Percentiles rank a stretch among this genome's conserved stretches.
Conservation (phyloP, 2,113 vertebrate genomes). For the Hydrochoerus hydrochaeris region DNA sequence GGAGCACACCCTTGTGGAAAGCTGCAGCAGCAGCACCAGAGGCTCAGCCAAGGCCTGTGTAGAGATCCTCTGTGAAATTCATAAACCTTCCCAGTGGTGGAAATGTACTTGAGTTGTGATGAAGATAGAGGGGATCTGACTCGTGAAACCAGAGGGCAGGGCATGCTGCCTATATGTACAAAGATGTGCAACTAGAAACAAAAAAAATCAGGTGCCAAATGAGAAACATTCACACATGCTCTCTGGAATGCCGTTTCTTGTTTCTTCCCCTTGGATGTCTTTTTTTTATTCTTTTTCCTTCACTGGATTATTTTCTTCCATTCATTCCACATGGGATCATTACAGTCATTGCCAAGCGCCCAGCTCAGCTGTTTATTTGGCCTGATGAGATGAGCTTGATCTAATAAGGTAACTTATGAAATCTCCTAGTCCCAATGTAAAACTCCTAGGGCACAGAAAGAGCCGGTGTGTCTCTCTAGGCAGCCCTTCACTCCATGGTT, state of each 20-base stretch:
- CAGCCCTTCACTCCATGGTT: rapidly evolving
- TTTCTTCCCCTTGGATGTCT: neutral
- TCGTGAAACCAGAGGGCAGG: neutral
- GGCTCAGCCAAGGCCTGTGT: neutral
- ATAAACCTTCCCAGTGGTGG: neutral
- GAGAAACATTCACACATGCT: neutral
- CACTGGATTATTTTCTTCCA: neutral
- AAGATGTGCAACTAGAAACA: neutral
- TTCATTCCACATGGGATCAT: neutral
- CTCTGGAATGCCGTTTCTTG: neutral
- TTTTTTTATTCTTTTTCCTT: neutral
- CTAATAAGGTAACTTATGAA: neutral
- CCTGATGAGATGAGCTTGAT: neutral
- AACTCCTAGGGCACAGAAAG: neutral
- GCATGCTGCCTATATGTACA: neutral
- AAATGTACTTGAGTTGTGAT: neutral
- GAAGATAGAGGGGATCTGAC: neutral
- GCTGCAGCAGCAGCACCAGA: neutral
- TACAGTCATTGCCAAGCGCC: neutral
- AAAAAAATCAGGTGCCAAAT: neutral
- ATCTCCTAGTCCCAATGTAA: neutral
- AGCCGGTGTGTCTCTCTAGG: neutral
- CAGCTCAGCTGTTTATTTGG: neutral
- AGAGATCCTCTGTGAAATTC: neutral
- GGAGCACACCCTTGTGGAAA: neutral